Conservation (phyloP, 2,797 vertebrate species). For the Tragelaphus eurycerus region DNA sequence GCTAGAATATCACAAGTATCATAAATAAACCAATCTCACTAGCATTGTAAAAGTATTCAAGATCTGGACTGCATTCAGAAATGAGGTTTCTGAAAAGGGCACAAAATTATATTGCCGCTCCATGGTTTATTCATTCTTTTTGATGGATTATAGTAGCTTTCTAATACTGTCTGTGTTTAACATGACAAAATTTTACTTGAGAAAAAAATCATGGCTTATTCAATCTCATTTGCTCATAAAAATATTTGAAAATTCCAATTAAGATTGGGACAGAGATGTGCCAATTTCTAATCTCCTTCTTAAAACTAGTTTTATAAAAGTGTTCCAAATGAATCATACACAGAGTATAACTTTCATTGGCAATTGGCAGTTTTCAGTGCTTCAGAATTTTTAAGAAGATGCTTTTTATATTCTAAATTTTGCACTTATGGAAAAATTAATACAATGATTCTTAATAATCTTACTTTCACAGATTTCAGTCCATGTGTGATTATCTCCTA, state of each 20-base stretch:
- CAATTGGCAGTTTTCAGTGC: background rate
- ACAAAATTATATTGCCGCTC: conserved; percentile 59
- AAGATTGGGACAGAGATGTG: conserved; percentile 21
- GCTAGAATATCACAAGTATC: conserved; percentile 11
- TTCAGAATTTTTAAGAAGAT: background rate
- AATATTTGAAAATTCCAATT: conserved; percentile 48
- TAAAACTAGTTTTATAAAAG: background rate
- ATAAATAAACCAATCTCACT: conserved; percentile 41
- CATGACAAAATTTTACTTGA: conserved; percentile 13
- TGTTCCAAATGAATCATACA: background rate
- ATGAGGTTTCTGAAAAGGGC: conserved; percentile 61
- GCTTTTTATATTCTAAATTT: background rate
- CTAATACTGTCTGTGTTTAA: conserved; percentile 49
- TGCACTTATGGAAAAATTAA: background rate
- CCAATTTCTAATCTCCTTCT: conserved; percentile 3
- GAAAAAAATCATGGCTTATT: conserved; percentile 37
- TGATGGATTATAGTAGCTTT: conserved; percentile 42
- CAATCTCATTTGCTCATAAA: conserved; percentile 34
- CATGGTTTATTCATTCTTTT: conserved; percentile 57
- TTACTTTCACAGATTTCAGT: conserved; percentile 10
- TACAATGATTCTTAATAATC: background rate
- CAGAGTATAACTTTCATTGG: background rate
- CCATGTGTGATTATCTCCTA: background rate
- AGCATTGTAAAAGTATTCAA: conserved; percentile 14
- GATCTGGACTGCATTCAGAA: conserved; percentile 40